Percentiles rank a stretch among this genome's conserved stretches.
Evolutionary conservation across 2,797 vertebrate genomes (phyloP).

Genomic region (Nyctalus aviator): DNA sequence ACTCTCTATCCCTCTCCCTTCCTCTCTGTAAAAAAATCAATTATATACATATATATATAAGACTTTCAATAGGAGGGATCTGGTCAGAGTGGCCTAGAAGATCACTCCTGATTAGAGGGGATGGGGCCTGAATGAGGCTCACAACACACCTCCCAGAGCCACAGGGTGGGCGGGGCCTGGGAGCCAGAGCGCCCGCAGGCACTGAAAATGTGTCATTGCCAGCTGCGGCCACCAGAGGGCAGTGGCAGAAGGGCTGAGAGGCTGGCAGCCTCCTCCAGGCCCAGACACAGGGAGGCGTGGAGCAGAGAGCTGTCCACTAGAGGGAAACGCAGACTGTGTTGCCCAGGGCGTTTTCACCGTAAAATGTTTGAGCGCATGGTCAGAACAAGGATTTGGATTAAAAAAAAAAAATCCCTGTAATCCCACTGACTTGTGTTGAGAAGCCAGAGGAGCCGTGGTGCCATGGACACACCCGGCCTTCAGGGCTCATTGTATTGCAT

Average conservation of each 20-base stretch:
- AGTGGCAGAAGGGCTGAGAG: neutral
- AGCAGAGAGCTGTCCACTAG: no score
- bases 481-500: accelerated
- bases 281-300: accelerated
- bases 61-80: neutral
- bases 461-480: neutral
- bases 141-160: accelerated
- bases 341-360: neutral
- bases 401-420: neutral
- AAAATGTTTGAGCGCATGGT: neutral
- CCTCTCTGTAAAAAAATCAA: no score
- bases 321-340: neutral
- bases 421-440: neutral
- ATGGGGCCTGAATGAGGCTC: neutral
- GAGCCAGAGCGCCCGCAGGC: neutral
- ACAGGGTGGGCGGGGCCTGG: accelerated
- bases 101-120: neutral
- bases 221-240: constrained; percentile 20
- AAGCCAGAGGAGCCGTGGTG: accelerated
- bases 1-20: no score
- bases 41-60: no score
- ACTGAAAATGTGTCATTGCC: neutral
- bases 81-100: neutral
- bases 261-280: accelerated
- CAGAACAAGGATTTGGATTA: neutral